These are phyloP conservation scores for Knipowitschia caucasica DNA, from an alignment of 2,797 vertebrate species.

Conservation along the genomic window DNA sequence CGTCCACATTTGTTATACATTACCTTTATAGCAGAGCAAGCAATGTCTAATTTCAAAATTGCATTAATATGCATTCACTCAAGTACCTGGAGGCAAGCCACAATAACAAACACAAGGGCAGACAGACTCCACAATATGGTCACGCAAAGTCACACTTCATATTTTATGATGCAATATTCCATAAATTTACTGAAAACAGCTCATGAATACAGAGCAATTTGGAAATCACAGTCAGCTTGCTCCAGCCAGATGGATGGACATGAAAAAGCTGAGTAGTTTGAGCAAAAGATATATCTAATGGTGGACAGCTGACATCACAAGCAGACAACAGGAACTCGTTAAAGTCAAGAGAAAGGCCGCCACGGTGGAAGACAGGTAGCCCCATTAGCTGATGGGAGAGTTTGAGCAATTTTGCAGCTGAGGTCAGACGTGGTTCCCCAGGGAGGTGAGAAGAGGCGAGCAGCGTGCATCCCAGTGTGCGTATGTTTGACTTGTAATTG, in stretches of 20 bases:
- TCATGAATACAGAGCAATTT: slow-evolving; percentile 1
- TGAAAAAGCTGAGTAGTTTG: slow-evolving; percentile 16
- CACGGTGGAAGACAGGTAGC: slow-evolving; percentile 53
- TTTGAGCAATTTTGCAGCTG: slow-evolving; percentile 68
- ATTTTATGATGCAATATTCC: slow-evolving; percentile 10
- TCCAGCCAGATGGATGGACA: slow-evolving; percentile 14
- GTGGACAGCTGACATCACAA: slow-evolving; percentile 48
- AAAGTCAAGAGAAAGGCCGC: slow-evolving; percentile 49
- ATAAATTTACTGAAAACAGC: neutral
- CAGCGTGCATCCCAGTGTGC: slow-evolving; percentile 6
- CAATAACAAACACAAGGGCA: slow-evolving; percentile 6
- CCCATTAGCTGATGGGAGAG: slow-evolving; percentile 64
- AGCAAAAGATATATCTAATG: slow-evolving; percentile 24
- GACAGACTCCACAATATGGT: neutral
- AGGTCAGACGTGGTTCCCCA: slow-evolving; percentile 56
- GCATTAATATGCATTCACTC: neutral
- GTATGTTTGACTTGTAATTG: slow-evolving; percentile 22
- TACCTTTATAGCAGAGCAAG: too few species aligned
- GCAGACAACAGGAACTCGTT: slow-evolving; percentile 48
- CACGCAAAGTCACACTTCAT: neutral
- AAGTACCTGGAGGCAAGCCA: neutral
- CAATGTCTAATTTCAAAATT: neutral
- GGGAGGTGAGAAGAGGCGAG: slow-evolving; percentile 26
- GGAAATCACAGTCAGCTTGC: neutral
- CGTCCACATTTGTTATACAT: too few species aligned